These are phyloP conservation scores for Spheniscus humboldti DNA, from an alignment of 2,797 vertebrate species.

Conservation along the genomic window DNA sequence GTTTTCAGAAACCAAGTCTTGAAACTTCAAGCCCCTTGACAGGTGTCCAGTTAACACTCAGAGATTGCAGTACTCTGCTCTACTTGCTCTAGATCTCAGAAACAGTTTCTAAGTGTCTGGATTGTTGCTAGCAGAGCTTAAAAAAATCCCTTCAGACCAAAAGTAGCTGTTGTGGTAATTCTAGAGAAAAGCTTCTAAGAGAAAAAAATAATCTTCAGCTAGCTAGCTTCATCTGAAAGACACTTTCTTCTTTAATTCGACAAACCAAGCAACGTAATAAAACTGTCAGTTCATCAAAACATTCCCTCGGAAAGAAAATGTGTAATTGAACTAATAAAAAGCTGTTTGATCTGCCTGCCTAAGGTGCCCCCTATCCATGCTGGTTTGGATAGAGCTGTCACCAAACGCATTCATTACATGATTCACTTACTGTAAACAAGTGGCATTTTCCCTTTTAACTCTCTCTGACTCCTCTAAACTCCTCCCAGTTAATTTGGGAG, in stretches of 20 bases:
- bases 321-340: not conserved
- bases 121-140: not conserved
- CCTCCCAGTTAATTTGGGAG: slow-evolving; percentile 58
- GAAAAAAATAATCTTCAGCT: not conserved
- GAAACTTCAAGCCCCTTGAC: not conserved
- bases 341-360: not conserved
- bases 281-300: not conserved
- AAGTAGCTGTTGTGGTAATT: not conserved
- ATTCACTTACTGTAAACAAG: slow-evolving; percentile 47
- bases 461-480: slow-evolving; percentile 21
- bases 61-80: not conserved
- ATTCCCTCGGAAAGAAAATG: not conserved
- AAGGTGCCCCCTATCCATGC: not conserved
- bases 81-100: not conserved
- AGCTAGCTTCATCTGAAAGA: not conserved
- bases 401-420: not conserved
- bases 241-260: not conserved
- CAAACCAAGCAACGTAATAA: not conserved
- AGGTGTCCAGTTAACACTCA: not conserved
- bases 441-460: slow-evolving; percentile 59
- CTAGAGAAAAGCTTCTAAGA: not conserved
- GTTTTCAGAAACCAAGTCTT: not conserved
- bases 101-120: not conserved
- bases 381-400: not conserved
- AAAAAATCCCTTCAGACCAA: not conserved